phyloP scores from a whole-genome alignment of 2,888 invertebrate genomes.

The Caenorhabditis sulstoni region DNA sequence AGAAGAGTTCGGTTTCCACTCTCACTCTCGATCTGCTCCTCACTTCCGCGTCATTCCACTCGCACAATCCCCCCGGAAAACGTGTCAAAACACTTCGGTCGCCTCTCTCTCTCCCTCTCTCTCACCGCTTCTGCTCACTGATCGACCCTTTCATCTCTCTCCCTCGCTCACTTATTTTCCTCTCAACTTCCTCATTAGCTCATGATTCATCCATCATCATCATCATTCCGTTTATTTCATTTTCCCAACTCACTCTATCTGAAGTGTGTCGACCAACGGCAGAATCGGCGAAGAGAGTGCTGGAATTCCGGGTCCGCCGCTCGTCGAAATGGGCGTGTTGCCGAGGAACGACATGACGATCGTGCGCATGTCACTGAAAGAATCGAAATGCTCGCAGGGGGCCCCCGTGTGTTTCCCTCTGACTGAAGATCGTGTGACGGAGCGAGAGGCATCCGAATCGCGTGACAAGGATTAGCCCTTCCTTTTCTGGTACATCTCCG shows the following conservation, averaged over 20 bases:
- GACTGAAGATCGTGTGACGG: conserved; percentile 23
- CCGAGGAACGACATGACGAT: conserved; percentile 53
- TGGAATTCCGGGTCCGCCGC: conserved; percentile 8
- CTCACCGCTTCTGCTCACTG: conserved; percentile 49
- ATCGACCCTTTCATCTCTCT: conserved; percentile 14
- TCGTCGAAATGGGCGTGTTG: conserved; percentile 24
- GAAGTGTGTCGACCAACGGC: conserved; percentile 20
- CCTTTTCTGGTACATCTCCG: conserved; percentile 35
- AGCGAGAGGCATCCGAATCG: conserved; percentile 38
- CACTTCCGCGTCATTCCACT: conserved; percentile 15
- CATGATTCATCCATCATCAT: conserved; percentile 33
- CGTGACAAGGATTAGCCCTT: conserved; percentile 34
- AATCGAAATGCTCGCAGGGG: no score
- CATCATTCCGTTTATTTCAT: neutral
- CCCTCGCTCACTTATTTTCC: neutral
- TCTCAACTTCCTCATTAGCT: conserved; percentile 38
- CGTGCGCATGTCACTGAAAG: conserved; percentile 52
- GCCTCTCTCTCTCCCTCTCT: no score
- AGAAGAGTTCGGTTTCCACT: no score
- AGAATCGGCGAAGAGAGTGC: conserved; percentile 39
- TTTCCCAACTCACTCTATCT: conserved; percentile 36
- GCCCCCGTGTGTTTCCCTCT: no score
- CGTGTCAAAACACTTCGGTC: conserved; percentile 42
- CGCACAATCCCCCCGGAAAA: conserved; percentile 32
- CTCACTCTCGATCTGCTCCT: no score